Evolutionary conservation across 2,888 invertebrate species (phyloP).

Genomic region (Lissocephala sabroskyi): DNA sequence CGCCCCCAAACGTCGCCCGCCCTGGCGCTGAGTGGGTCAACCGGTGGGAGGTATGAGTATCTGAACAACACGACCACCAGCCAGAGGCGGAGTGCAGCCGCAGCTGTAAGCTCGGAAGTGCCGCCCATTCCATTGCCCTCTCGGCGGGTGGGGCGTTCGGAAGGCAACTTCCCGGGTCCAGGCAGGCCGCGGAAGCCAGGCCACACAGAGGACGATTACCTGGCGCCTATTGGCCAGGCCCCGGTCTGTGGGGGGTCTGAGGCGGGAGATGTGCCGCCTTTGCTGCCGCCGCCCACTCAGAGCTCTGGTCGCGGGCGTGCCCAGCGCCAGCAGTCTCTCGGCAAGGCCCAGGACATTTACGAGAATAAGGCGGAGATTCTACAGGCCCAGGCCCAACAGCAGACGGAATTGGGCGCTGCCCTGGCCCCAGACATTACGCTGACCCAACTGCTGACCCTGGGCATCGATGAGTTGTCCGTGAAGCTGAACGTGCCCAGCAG

Average conservation of each 20-base stretch:
- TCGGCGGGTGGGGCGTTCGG: slow-evolving; percentile 73
- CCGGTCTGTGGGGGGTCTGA: slow-evolving; percentile 19
- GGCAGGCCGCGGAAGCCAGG: slow-evolving; percentile 75
- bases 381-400: slow-evolving; percentile 57
- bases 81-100: slow-evolving; percentile 16
- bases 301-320: slow-evolving; percentile 54
- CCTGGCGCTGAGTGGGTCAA: slow-evolving; percentile 22
- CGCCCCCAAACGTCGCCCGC: slow-evolving; percentile 71
- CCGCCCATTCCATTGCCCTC: slow-evolving; percentile 78
- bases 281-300: slow-evolving; percentile 74
- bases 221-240: slow-evolving; percentile 76
- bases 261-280: slow-evolving; percentile 63
- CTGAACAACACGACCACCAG: slow-evolving; percentile 42
- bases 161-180: slow-evolving; percentile 73
- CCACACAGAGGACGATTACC: slow-evolving; percentile 79
- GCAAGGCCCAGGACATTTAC: slow-evolving; percentile 63
- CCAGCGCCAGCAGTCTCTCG: slow-evolving; percentile 54
- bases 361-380: slow-evolving; percentile 70
- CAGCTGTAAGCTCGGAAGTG: slow-evolving; percentile 57
- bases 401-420: slow-evolving; percentile 22
- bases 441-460: slow-evolving; percentile 85
- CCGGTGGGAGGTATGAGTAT: slow-evolving; percentile 66
- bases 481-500: slow-evolving; percentile 84
- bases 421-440: slow-evolving; percentile 81
- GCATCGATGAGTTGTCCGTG: slow-evolving; percentile 84